Conservation (phyloP, 2,888 invertebrate species). For the Meliscaeva auricollis region DNA sequence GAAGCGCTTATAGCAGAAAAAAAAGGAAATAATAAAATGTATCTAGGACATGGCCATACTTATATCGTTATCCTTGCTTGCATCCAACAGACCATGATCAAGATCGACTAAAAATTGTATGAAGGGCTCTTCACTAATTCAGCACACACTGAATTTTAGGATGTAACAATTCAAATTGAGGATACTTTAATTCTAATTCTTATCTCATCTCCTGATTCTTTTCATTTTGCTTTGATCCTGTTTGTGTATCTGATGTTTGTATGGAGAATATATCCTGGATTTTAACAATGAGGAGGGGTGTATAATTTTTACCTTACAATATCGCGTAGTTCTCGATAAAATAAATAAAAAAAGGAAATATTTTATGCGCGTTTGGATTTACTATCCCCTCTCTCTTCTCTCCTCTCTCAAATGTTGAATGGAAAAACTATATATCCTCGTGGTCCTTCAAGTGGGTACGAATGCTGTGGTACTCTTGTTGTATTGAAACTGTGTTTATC, state of each 20-base stretch:
- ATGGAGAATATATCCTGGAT: slow-evolving; percentile 47
- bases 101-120: slow-evolving; percentile 51
- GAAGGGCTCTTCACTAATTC: slow-evolving; percentile 41
- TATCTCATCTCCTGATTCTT: slow-evolving; percentile 62
- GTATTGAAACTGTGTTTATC: slow-evolving; percentile 66
- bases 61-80: slow-evolving; percentile 51
- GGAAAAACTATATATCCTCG: slow-evolving; percentile 56
- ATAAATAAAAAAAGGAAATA: slow-evolving; percentile 24
- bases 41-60: slow-evolving; percentile 61
- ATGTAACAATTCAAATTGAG: slow-evolving; percentile 69
- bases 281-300: slow-evolving; percentile 47
- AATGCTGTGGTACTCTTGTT: not conserved
- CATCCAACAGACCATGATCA: slow-evolving; percentile 66
- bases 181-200: slow-evolving; percentile 75
- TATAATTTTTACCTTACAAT: slow-evolving; percentile 53
- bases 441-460: slow-evolving; percentile 65
- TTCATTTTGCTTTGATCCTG: slow-evolving; percentile 64
- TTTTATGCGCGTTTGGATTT: slow-evolving; percentile 58
- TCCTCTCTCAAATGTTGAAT: slow-evolving; percentile 35
- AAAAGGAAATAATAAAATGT: slow-evolving; percentile 12
- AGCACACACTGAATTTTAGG: not conserved
- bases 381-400: slow-evolving; percentile 50
- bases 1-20: slow-evolving; percentile 36
- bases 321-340: slow-evolving; percentile 40
- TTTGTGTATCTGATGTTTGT: slow-evolving; percentile 28